Conservation (phyloP, 2,797 vertebrate genomes). For the Gallinago nigripennis region DNA sequence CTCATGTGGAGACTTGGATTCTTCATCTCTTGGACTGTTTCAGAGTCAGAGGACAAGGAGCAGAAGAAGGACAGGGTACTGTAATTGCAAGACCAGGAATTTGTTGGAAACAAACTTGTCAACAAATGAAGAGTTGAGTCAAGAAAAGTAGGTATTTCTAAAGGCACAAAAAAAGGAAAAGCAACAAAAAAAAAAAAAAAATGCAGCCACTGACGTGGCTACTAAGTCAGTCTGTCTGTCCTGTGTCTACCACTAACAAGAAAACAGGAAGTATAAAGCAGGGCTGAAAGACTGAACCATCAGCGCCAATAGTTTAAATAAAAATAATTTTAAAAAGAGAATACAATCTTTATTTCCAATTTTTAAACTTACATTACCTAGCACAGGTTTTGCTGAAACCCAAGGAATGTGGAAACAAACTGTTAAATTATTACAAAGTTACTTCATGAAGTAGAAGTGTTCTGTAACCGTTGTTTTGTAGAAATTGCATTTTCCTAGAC, state of each 20-base stretch:
- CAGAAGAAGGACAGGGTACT: neutral
- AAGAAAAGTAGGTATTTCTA: neutral
- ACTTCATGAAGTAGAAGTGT: neutral
- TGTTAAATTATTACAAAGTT: neutral
- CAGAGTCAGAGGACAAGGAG: neutral
- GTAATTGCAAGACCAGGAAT: neutral
- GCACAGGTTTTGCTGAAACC: neutral
- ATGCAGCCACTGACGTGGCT: neutral
- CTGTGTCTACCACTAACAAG: neutral
- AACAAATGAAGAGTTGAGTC: neutral
- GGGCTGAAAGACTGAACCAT: neutral
- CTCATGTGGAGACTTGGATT: neutral
- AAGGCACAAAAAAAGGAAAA: neutral
- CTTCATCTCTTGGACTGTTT: neutral
- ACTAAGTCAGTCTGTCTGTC: neutral
- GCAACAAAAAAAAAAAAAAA: neutral
- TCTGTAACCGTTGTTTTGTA: neutral
- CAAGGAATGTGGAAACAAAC: neutral
- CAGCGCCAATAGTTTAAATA: neutral
- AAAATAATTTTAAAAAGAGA: rapidly evolving
- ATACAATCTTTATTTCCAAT: neutral
- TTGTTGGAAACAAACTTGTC: neutral
- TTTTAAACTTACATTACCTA: neutral
- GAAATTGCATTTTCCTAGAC: neutral
- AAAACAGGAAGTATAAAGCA: neutral